Base-by-base conservation (phyloP, 2,113 vertebrate genomes). In the Phyllostomus discolor region DNA sequence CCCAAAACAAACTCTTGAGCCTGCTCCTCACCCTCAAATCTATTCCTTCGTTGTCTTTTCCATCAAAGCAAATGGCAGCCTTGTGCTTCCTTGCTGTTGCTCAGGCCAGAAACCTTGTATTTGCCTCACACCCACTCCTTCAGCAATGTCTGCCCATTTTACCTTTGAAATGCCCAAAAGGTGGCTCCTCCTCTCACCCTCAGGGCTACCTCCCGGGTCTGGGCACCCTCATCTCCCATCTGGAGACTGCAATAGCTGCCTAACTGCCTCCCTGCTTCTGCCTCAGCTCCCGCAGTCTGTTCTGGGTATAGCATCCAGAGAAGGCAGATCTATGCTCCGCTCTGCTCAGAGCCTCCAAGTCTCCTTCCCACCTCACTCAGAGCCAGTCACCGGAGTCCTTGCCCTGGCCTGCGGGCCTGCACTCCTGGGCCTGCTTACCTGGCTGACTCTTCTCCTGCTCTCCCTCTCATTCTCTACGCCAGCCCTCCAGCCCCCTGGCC, bases 231-330 rank as follows among this genome's bases (percentile, higher is more conserved):
- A 7, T 46, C 19, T 67, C 33, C 16, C 35, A 14, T 9, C 15
- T 28, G 12, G 46, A 52, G 52, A 14, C 19, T 1, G 1, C 10
- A 7, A 2, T 0, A 52, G 19, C 62, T 0, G 0, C 7, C 35
- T 4, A 0, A 17, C 80, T 26, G 28, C 46, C 75, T 64, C 75
- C 31, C 19, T 14, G 15, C 50, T 33, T 62, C 50, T 1, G 33
- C 10, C 14, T 78, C 3, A 1, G 10, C 50, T 62, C 57, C 66
- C 33, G 6, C 46, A n/a, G 73, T 50, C 57, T 43, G 12, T 50
- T 67, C 35, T 80, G 0, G 10, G 73, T 20, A 35, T 6, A 16
- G 57, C 57, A 50, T 35, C 81, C 4, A 2, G 81, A 33, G 48
- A 67, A 31, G 43, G 52, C 46, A 14, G 78, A 26, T 7, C 2